Evolutionary conservation across 2,888 invertebrate species (phyloP).

Genomic region (Sarcophaga rosellei): DNA sequence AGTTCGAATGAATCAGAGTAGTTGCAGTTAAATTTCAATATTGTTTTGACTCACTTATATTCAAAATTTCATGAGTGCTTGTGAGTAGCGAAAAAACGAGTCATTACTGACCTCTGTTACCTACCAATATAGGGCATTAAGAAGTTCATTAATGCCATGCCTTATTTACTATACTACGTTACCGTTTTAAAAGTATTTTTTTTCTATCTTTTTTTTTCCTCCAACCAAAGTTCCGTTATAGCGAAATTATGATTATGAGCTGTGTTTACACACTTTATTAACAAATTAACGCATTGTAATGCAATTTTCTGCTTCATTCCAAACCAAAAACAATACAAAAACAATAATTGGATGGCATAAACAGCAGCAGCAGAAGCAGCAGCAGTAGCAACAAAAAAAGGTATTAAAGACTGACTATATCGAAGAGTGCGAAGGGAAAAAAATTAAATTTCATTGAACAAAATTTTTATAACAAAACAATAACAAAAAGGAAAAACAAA

Average conservation of each 20-base stretch:
- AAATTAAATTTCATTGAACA: constrained; percentile 55
- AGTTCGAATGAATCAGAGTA: too few species aligned
- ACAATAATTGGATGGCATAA: constrained; percentile 38
- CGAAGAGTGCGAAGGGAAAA: background rate
- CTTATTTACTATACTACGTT: constrained; percentile 40
- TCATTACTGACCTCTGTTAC: background rate
- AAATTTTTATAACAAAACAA: background rate
- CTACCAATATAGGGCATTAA: background rate
- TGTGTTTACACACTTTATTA: constrained; percentile 78
- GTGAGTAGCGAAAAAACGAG: too few species aligned
- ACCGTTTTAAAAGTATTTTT: constrained; percentile 41
- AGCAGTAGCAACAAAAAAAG: constrained; percentile 21
- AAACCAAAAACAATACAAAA: constrained; percentile 43
- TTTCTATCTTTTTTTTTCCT: constrained; percentile 58
- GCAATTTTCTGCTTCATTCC: constrained; percentile 71
- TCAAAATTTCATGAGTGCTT: too few species aligned
- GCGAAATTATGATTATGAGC: constrained; percentile 74
- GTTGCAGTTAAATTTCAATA: too few species aligned
- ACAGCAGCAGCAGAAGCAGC: constrained; percentile 2
- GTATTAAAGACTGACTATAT: background rate
- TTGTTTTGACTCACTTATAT: too few species aligned
- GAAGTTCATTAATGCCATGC: background rate
- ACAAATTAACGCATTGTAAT: constrained; percentile 77
- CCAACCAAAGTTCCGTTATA: constrained; percentile 67
- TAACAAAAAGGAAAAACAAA: background rate